Evolutionary conservation across 2,888 invertebrate species (phyloP).

Genomic region (Brachynemurus nebulosus): DNA sequence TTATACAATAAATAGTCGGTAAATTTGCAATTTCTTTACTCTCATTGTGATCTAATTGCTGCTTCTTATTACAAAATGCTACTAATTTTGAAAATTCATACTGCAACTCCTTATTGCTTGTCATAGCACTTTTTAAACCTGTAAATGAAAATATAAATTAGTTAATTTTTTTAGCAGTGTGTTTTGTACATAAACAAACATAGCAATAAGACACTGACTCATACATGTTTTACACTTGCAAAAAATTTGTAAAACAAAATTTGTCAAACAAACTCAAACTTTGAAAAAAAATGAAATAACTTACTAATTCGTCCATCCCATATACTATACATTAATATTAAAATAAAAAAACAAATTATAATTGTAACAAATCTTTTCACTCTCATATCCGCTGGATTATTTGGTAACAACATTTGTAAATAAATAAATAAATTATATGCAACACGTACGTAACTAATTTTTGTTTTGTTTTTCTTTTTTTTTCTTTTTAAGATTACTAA

Average conservation of each 20-base stretch:
- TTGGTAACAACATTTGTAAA: conserved; percentile 1
- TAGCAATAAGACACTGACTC: no score
- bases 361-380: conserved; percentile 3
- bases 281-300: not conserved
- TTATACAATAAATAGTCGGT: conserved; percentile 78
- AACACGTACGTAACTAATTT: no score
- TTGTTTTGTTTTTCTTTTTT: no score
- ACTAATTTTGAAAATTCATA: conserved; percentile 8
- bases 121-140: conserved; percentile 3
- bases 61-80: conserved; percentile 2
- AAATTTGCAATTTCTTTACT: conserved; percentile 27
- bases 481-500: no score
- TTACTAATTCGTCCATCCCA: conserved; percentile 7
- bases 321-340: conserved; percentile 5
- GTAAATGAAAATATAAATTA: no score
- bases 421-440: no score
- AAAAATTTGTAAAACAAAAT: no score
- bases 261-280: not conserved
- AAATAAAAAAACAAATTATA: not conserved
- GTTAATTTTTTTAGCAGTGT: no score
- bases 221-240: no score
- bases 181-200: no score
- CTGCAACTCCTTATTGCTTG: conserved; percentile 5
- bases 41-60: conserved; percentile 21
- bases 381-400: conserved; percentile 6